Base-by-base conservation (phyloP, 2,888 invertebrate species). In the Pandemis cinnamomeana region DNA sequence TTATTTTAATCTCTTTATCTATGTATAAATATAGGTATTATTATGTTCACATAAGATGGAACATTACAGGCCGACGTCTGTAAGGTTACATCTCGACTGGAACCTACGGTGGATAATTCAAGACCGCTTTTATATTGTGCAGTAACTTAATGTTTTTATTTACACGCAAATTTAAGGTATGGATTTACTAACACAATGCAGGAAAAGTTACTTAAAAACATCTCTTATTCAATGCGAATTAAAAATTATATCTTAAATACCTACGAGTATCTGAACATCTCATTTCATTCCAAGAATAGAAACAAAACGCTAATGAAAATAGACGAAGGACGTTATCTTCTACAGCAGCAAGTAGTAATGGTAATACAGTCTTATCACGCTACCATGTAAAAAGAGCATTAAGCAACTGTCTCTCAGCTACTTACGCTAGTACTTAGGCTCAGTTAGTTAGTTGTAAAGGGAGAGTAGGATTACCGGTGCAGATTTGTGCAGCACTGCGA, bases 401-500 rank as follows among this genome's bases (percentile, higher is more conserved):
- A 58, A 58, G 27, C n/a, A 27, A 15, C 15, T n/a, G 51, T 55
- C 55, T 8, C 7, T 55, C n/a, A 20, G n/a, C 6, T 55, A 55
- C n/a, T 55, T 55, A 51, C 51, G 27, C 27, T 2, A 36, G 27
- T 36, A 36, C 53, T 53, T 5, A n/a, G n/a, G 6, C 53, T n/a
- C 51, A 55, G 53, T 15, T 20, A 15, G 53, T n/a, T 55, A 55
- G 15, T 7, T 55, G 8, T 15, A 55, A 64, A 27, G 13, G 64
- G 44, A 64, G 27, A 11, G 64, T 15, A 44, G 11, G 20, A 7
- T 96, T 95, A 98, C 99, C 86, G 98, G 98, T 73, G 86, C 91
- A 85, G 80, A 95, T 94, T 91, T 98, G 97, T 81, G 97, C 94
- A 80, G 96, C 95, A 94, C 91, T 5, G 93, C 93, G 44, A 98